Evolutionary conservation across 2,888 invertebrate species (phyloP), one percentile per base, ranked within the genome.

Genomic region (Aromia moschata): DNA sequence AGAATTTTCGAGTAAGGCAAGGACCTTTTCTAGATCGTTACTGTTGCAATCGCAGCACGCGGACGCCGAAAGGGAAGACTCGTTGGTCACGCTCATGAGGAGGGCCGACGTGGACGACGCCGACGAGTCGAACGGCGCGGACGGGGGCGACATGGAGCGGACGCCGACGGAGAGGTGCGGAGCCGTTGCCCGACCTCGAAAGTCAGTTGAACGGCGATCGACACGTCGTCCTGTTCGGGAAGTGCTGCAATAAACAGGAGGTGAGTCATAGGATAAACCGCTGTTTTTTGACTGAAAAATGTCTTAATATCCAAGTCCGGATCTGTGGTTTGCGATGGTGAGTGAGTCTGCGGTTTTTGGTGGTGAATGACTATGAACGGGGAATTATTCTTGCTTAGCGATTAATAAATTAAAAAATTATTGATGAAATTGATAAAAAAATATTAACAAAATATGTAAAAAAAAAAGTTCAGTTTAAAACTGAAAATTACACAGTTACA

Each of bases 1-100:
- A 72, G 94, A 96, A 79, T 93, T 90, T 79, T 87, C 86, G 55
- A 83, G 82, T 67, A 79, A 80, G 65, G 79, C 81, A 14, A 72
- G 80, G 56, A 79, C 79, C 9, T 73, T 78, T 62, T 80, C 80
- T 9, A 71, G 74, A 60, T 78, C 78, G 2, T 55, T 64, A 12
- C 71, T 77, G 61, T 63, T 61, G 2, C 71, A 73, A 41, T 72
- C 75, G 5, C 60, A 61, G 36, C 33, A 49, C 31, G 61, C 10
- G 2, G 46, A 49, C 40, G 38, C 49, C 11, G 55, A 61, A 11
- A 58, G 56, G 38, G 57, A 69, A 10, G 62, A 67, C 33, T 58
- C 60, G 7, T 40, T 58, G 17, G 55, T 58, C 12, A 58, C 57
- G 36, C 46, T 57, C 11, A 25, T 55, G 33, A 46, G 62, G 47